Evolutionary conservation across 1,140 invertebrate genomes (phyloP).

Genomic region (Hestina assimilis): DNA sequence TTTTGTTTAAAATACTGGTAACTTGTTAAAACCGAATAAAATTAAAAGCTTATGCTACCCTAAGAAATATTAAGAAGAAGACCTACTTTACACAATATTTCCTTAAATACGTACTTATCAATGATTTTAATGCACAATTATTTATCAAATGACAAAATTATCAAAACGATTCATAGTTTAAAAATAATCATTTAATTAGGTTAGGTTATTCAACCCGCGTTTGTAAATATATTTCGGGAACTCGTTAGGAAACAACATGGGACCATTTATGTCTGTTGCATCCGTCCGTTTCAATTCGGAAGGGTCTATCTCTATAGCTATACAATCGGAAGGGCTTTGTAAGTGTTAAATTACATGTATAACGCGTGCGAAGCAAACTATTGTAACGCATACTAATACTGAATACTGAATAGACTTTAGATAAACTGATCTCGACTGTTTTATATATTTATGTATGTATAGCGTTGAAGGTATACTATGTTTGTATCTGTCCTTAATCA

Average conservation of each 20-base stretch:
- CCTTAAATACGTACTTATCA: too few relatives aligned
- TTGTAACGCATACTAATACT: background rate
- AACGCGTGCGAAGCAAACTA: constrained; percentile 4
- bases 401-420: too few relatives aligned
- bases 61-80: too few relatives aligned
- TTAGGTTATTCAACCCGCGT: constrained; percentile 15
- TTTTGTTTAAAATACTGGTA: too few relatives aligned
- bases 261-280: constrained; percentile 17
- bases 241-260: constrained; percentile 15
- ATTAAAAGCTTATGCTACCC: too few relatives aligned
- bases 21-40: too few relatives aligned
- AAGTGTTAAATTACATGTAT: background rate
- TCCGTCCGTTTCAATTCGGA: constrained; percentile 17
- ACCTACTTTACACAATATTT: too few relatives aligned
- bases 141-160: background rate
- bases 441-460: too few relatives aligned
- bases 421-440: too few relatives aligned
- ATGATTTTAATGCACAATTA: too few relatives aligned
- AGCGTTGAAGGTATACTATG: too few relatives aligned
- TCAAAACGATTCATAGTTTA: background rate
- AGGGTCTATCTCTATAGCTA: background rate
- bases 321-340: constrained; percentile 1
- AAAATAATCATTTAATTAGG: constrained; percentile 14
- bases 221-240: constrained; percentile 17
- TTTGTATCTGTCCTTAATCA: too few relatives aligned